Percentiles rank a stretch among this genome's conserved stretches.
Conservation (phyloP, 1,140 invertebrate species). For the Psix sp. region DNA sequence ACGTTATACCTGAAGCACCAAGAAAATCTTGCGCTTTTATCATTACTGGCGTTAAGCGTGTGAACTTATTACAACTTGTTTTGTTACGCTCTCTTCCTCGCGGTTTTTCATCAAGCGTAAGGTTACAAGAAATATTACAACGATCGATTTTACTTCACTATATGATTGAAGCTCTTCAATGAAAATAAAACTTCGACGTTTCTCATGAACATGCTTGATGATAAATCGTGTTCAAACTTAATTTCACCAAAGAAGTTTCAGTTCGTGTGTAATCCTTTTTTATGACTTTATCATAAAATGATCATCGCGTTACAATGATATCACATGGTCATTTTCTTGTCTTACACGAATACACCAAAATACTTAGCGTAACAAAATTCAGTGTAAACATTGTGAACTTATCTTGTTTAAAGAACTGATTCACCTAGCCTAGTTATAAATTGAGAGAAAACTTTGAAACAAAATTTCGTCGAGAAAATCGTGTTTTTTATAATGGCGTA, state of each 20-base stretch:
- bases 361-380: no score
- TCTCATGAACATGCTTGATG: slow-evolving; percentile 1
- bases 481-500: no score
- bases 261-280: neutral
- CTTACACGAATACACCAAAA: no score
- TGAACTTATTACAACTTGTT: slow-evolving; percentile 23
- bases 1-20: slow-evolving; percentile 13
- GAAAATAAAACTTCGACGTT: neutral
- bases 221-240: neutral
- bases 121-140: slow-evolving; percentile 18
- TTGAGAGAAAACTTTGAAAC: no score
- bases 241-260: neutral
- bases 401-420: no score
- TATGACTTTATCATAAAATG: neutral
- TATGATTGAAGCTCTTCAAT: slow-evolving; percentile 17
- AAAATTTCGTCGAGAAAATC: no score
- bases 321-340: no score
- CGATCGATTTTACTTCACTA: slow-evolving; percentile 24
- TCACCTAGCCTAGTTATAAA: no score
- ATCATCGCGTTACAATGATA: no score
- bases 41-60: slow-evolving; percentile 22
- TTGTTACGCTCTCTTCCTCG: slow-evolving; percentile 23
- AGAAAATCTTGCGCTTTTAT: slow-evolving; percentile 29
- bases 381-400: no score
- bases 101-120: slow-evolving; percentile 1